A percentile compares a stretch with the other conserved stretches of the same genome.
phyloP scores from a whole-genome alignment of 2,113 vertebrate species.

The Phaethon lepturus region DNA sequence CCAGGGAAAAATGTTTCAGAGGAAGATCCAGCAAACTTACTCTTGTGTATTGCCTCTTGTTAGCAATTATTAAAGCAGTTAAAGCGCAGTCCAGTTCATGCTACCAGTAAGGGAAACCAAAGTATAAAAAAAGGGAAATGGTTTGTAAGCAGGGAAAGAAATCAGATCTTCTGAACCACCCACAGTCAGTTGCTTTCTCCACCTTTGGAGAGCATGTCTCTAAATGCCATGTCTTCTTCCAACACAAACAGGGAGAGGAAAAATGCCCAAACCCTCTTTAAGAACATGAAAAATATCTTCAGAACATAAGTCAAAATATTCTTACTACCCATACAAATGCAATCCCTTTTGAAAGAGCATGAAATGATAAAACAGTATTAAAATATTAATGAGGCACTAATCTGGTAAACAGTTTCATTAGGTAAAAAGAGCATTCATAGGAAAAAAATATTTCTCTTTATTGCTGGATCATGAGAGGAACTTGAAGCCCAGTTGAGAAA shows the following conservation, averaged over 20 bases:
- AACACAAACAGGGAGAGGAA: neutral
- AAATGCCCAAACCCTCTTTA: neutral
- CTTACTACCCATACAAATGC: neutral
- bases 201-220: neutral
- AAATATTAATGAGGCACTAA: constrained; percentile 5
- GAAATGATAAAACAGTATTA: neutral
- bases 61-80: neutral
- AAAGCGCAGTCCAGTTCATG: neutral
- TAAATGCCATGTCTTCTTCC: neutral
- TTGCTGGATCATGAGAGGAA: neutral
- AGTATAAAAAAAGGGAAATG: neutral
- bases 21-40: neutral
- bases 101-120: neutral
- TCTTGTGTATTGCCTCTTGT: neutral
- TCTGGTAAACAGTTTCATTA: neutral
- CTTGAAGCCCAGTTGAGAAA: neutral
- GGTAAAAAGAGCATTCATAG: neutral
- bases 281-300: neutral
- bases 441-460: neutral
- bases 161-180: neutral
- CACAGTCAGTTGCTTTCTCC: neutral
- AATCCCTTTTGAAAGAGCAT: neutral
- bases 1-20: neutral
- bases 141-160: neutral
- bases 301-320: neutral